Conservation (phyloP, 1,140 invertebrate species). For the Nasonia giraulti region DNA sequence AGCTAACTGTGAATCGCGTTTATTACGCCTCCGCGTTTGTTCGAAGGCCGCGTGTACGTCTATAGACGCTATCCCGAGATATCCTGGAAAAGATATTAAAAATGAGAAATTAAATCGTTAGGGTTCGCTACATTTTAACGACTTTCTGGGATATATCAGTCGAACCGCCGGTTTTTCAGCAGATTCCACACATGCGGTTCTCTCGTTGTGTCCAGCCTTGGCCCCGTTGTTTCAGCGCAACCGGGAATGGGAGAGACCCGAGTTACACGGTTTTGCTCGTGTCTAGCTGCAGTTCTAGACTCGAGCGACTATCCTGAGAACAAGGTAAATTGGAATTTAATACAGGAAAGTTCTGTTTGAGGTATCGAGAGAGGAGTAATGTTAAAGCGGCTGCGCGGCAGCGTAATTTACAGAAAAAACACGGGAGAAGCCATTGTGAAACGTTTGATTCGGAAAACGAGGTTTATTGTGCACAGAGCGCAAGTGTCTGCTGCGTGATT, state of each 20-base stretch:
- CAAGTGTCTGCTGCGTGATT: constrained; percentile 13
- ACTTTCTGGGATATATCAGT: not conserved
- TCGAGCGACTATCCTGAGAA: constrained; percentile 11
- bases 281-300: not conserved
- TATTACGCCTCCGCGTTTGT: constrained; percentile 20
- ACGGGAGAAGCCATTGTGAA: constrained; percentile 5
- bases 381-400: not conserved
- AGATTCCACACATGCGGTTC: not conserved
- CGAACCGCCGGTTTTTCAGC: not conserved
- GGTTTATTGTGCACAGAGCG: constrained; percentile 13
- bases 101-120: constrained; percentile 41
- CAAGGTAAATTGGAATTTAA: constrained; percentile 44
- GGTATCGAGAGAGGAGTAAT: not conserved
- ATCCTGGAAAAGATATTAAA: constrained; percentile 36
- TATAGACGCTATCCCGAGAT: not conserved
- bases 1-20: constrained; percentile 22
- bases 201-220: constrained; percentile 19
- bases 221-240: constrained; percentile 17
- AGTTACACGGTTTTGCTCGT: constrained; percentile 20
- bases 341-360: constrained; percentile 25
- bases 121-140: not conserved
- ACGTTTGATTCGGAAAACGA: constrained; percentile 2
- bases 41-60: not conserved
- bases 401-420: constrained; percentile 8
- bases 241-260: constrained; percentile 10